These are phyloP conservation scores for Zoanthus sociatus DNA, from an alignment of 92 coral and sea anemone genomes.

Conservation along the genomic window DNA sequence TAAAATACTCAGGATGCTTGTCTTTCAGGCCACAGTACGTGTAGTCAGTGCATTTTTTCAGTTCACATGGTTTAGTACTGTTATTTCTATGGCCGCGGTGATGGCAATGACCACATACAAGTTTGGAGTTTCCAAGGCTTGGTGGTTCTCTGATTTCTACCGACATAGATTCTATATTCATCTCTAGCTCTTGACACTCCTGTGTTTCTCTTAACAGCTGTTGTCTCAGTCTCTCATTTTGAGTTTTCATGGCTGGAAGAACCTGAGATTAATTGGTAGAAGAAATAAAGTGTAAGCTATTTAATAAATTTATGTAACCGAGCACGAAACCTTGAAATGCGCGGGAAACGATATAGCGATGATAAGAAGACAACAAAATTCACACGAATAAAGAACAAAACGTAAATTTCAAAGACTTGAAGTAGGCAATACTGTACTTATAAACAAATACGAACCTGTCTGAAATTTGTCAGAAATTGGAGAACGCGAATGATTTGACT, in stretches of 20 bases:
- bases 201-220: neutral
- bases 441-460: too few species aligned
- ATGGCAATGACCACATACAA: constrained; percentile 55
- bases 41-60: constrained; percentile 49
- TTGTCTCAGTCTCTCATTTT: constrained; percentile 46
- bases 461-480: too few species aligned
- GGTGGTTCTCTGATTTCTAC: constrained; percentile 47
- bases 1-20: constrained; percentile 62
- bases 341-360: too few species aligned
- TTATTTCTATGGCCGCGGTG: constrained; percentile 62
- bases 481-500: too few species aligned
- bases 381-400: too few species aligned
- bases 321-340: too few species aligned
- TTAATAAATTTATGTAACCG: too few species aligned
- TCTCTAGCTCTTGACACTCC: constrained; percentile 40
- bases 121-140: constrained; percentile 26
- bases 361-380: too few species aligned
- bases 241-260: constrained; percentile 50
- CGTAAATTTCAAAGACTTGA: too few species aligned
- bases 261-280: constrained; percentile 17
- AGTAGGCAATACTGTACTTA: too few species aligned
- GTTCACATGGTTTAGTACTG: constrained; percentile 26
- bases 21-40: constrained; percentile 57
- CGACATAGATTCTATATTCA: constrained; percentile 57
- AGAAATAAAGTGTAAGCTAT: too few species aligned